phyloP scores from a whole-genome alignment of 1,140 invertebrate genomes.

The Cataglyphis hispanica region DNA sequence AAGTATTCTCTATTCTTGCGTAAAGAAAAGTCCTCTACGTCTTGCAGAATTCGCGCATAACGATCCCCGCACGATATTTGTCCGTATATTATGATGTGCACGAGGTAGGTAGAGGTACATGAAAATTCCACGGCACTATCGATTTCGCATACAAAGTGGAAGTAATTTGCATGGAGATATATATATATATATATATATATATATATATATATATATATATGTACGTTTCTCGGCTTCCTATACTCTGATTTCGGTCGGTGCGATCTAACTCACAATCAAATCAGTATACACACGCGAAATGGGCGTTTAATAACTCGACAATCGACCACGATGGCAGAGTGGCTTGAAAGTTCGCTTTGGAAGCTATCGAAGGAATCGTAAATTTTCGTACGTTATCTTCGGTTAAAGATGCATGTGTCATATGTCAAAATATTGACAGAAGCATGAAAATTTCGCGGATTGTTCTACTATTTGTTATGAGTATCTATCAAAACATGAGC shows the following conservation, averaged over 20 bases:
- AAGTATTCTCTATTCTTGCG: neutral
- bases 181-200: too few relatives aligned
- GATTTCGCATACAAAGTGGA: conserved; percentile 70
- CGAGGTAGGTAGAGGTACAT: conserved; percentile 21
- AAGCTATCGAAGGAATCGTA: conserved; percentile 9
- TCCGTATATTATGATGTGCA: conserved; percentile 46
- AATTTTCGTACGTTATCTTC: neutral
- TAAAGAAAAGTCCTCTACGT: neutral
- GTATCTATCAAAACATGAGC: too few relatives aligned
- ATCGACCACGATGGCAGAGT: conserved; percentile 24
- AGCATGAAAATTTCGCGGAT: too few relatives aligned
- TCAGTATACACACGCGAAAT: conserved; percentile 53
- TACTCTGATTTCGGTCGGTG: conserved; percentile 60
- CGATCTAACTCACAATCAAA: conserved; percentile 52
- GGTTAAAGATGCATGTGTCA: neutral
- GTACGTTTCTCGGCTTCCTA: conserved; percentile 45
- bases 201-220: too few relatives aligned
- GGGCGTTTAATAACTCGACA: conserved; percentile 54
- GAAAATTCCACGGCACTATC: conserved; percentile 66
- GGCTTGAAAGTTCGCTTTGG: conserved; percentile 8
- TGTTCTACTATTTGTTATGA: too few relatives aligned
- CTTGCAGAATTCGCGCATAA: neutral
- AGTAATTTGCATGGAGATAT: conserved; percentile 72
- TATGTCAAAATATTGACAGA: too few relatives aligned
- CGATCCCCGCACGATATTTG: conserved; percentile 36